phyloP scores from a whole-genome alignment of 1,140 invertebrate genomes.

The Sesamia nonagrioides region DNA sequence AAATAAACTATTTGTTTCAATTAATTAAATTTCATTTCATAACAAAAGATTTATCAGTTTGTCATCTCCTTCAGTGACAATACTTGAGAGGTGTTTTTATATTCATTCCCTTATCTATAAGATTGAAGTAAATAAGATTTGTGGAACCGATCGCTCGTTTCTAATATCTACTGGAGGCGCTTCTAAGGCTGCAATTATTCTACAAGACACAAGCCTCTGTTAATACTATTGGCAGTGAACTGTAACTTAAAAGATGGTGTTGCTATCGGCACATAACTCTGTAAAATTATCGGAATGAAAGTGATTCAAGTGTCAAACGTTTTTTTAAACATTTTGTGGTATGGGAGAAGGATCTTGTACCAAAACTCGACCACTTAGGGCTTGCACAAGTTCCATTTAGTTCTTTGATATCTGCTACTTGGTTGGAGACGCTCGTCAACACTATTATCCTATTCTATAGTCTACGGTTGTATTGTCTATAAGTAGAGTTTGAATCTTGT shows the following conservation, averaged over 20 bases:
- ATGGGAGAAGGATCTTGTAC: not conserved
- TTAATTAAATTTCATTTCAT: too few relatives aligned
- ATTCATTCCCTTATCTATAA: not conserved
- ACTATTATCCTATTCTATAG: constrained; percentile 28
- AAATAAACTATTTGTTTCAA: too few relatives aligned
- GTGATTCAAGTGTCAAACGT: not conserved
- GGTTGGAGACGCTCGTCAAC: constrained; percentile 6
- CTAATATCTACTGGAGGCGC: constrained; percentile 30
- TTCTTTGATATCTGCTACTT: constrained; percentile 15
- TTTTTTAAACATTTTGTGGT: not conserved
- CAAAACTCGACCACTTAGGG: not conserved
- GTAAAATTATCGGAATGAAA: constrained; percentile 14
- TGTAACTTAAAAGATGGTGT: constrained; percentile 39
- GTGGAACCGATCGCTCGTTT: not conserved
- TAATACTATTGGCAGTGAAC: constrained; percentile 41
- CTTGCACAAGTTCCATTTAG: constrained; percentile 1
- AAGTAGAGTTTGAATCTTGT: constrained; percentile 33
- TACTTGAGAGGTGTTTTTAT: not conserved
- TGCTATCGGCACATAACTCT: constrained; percentile 19
- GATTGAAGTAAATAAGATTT: constrained; percentile 10
- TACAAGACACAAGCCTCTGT: constrained; percentile 28
- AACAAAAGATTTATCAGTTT: too few relatives aligned
- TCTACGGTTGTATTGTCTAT: constrained; percentile 46
- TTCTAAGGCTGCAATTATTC: constrained; percentile 29
- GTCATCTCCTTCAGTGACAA: too few relatives aligned